Evolutionary conservation across 2,888 invertebrate genomes (phyloP), one percentile per base, ranked within the genome.

Genomic region (Dryomyza anilis): DNA sequence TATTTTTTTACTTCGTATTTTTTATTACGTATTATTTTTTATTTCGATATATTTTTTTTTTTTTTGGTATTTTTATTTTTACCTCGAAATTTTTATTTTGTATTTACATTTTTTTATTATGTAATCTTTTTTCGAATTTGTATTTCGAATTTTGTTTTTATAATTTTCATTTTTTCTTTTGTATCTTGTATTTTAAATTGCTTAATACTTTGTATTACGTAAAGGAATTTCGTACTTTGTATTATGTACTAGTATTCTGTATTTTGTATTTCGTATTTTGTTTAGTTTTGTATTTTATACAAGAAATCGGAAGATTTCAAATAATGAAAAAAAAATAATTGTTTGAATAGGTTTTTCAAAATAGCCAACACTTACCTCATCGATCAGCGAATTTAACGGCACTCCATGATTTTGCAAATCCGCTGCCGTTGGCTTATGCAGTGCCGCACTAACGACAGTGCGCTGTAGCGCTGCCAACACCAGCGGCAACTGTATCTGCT

Each of bases 401-500:
- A 97, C 91, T 48, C 97, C 97, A 79, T 91, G 91, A 65, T 90
- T 91, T 72, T 95, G 88, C 91, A 96, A 96, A 78, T 94, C 92
- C 61, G 96, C 96, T 61, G 93, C 88, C 25, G 89, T 87, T 23
- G 92, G 89, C 82, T 92, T 91, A 4, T 96, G 95, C 33, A 96
- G 86, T 60, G 96, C 87, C 57, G 95, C 92, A 56, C 94, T 92
- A 77, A 95, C 92, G 5, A 96, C 93, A 80, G 95, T 95, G 73
- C 93, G 87, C 84, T 97, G 96, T 23, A 96, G 86, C 25, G 91
- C 89, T 45, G 91, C 91, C 73, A 97, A 83, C 43, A 96, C 95
- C 30, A 88, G 87, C 59, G 97, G 96, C 85, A 94, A 88, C 85
- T 91, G 89, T 71, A 96, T 90, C 78, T 90, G 88, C 85, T 95